A percentile compares a stretch with the other conserved stretches of the same genome.
Conservation (phyloP, 2,888 invertebrate species). For the Agonopterix subpropinquella region DNA sequence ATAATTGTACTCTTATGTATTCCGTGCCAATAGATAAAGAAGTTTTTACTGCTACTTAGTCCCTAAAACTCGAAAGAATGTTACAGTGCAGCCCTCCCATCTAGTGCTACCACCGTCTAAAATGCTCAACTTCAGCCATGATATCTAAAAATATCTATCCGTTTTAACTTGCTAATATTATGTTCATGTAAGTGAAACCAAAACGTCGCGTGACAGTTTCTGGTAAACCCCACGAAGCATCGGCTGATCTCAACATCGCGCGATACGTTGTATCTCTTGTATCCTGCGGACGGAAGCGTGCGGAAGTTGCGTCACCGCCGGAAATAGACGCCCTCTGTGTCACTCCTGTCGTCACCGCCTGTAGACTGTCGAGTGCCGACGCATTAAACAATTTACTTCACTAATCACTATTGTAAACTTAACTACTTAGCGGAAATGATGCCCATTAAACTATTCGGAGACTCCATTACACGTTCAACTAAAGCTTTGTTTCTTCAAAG, state of each 20-base stretch:
- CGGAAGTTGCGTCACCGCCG: conserved; percentile 70
- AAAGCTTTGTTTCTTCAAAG: no score
- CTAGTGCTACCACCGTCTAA: no score
- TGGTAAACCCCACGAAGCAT: conserved; percentile 47
- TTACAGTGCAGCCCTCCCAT: no score
- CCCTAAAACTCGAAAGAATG: no score
- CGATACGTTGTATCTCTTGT: conserved; percentile 34
- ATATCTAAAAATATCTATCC: no score
- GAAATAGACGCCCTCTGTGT: conserved; percentile 72
- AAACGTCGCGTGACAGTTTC: no score
- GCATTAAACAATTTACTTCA: conserved; percentile 17
- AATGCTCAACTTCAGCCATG: no score
- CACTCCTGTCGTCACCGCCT: conserved; percentile 39
- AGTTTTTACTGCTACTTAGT: no score
- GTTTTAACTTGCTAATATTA: neutral
- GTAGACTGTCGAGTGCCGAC: conserved; percentile 2
- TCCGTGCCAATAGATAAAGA: no score
- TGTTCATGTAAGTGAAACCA: no score
- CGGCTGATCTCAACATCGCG: conserved; percentile 43
- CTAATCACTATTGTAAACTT: conserved; percentile 15
- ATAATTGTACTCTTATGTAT: no score
- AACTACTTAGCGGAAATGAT: conserved; percentile 26
- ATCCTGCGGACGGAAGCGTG: conserved; percentile 58
- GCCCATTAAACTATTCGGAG: conserved; percentile 16
- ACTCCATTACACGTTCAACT: no score